phyloP scores from a whole-genome alignment of 2,797 vertebrate genomes.

The Myotis findleyi region DNA sequence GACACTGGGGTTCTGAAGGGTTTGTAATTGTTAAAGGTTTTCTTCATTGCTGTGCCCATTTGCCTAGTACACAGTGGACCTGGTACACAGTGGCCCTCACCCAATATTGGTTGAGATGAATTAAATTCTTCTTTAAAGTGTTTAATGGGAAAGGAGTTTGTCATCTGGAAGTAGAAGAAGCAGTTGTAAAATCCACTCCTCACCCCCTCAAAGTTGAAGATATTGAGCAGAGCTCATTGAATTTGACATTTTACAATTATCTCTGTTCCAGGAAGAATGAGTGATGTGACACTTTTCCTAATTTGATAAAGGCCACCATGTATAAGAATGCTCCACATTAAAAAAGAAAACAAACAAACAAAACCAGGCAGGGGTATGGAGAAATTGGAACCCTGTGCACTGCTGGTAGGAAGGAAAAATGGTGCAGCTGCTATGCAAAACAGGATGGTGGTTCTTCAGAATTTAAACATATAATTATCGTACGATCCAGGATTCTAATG shows the following conservation, averaged over 20 bases:
- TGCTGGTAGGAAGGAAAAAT: not conserved
- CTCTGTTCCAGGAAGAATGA: not conserved
- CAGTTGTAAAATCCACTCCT: not conserved
- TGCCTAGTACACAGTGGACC: no score
- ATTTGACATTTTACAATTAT: not conserved
- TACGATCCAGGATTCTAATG: not conserved
- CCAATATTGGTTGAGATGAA: not conserved
- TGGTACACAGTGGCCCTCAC: not conserved
- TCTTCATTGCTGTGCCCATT: not conserved
- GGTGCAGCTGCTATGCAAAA: not conserved
- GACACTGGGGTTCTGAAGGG: not conserved
- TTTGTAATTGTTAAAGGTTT: not conserved
- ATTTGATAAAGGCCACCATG: not conserved
- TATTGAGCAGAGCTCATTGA: not conserved
- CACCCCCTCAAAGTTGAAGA: not conserved
- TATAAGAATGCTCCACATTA: not conserved
- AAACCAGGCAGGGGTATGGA: not conserved
- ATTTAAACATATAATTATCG: not conserved
- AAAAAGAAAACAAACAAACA: not conserved
- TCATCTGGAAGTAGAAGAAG: not conserved
- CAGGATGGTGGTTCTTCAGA: not conserved
- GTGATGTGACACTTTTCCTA: not conserved
- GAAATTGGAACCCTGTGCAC: not conserved
- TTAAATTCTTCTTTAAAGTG: not conserved
- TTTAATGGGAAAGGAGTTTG: not conserved